A percentile compares a stretch with the other conserved stretches of the same genome.
These are phyloP conservation scores for Pithys albifrons DNA, from an alignment of 2,113 vertebrate species.

Conservation along the genomic window DNA sequence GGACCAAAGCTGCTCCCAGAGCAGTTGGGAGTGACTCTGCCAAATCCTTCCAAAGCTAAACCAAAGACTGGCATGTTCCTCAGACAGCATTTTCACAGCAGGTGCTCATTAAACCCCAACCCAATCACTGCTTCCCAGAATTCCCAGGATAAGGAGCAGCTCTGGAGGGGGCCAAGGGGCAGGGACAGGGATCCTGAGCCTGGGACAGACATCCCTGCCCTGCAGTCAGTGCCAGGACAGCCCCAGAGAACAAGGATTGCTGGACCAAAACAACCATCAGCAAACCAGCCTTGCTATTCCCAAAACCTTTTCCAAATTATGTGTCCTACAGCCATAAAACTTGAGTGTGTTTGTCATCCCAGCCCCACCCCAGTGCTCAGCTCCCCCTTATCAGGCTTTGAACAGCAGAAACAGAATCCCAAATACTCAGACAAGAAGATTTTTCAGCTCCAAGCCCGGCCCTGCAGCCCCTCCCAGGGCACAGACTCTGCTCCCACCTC, in stretches of 20 bases:
- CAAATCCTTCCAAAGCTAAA: neutral
- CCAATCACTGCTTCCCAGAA: neutral
- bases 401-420: accelerated
- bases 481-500: accelerated
- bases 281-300: neutral
- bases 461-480: neutral
- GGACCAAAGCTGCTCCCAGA: neutral
- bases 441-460: neutral
- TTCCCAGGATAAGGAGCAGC: accelerated
- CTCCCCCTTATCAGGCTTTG: neutral
- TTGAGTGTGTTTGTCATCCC: accelerated
- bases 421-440: neutral
- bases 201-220: neutral
- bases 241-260: neutral
- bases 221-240: neutral
- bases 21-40: neutral
- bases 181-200: neutral
- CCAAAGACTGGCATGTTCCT: neutral
- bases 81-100: neutral
- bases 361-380: neutral
- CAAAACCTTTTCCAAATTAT: accelerated
- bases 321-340: accelerated
- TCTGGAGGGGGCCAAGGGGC: neutral
- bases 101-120: neutral
- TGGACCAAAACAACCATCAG: accelerated